Evolutionary conservation across 2,888 invertebrate genomes (phyloP), one percentile per base, ranked within the genome.

Genomic region (Drosophila atripex): DNA sequence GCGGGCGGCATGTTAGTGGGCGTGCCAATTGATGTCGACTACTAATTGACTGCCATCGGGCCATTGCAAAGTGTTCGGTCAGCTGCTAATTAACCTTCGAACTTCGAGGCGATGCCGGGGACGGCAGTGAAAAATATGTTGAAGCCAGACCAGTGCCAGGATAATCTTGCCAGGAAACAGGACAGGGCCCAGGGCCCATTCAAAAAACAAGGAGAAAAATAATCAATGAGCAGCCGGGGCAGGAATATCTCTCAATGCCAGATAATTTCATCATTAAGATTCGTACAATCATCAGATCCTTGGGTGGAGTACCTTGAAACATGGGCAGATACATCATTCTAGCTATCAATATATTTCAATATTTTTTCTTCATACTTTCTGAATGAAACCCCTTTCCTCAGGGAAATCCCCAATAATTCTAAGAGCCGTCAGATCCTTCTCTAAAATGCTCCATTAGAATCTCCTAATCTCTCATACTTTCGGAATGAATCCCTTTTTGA

Each of bases 21-120:
- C 65, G 64, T 64, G 65, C 23, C 66, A 38, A 65, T 70, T 63
- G 58, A 68, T 68, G 70, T 46, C 73, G 41, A 69, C 72, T 80
- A 69, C 72, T 80, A 78, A 80, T 78, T 78, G 76, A 32, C 66
- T 68, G 52, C 39, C 51, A 32, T 64, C 65, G 23, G 38, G 49
- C 56, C 18, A 45, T 30, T 51, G 12, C 49, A 14, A 30, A 49
- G 30, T 18, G 45, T 45, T 64, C 51, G 65, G 65, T 64, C 64
- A 64, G 11, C 65, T 64, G 64, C 64, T 52, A 64, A 64, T 64
- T 64, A 64, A 64, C 45, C 64, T 52, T 64, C 45, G 18, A 64
- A 45, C 63, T 7, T 35, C 28, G 8, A 35, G 39, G 18, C 16
- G 53, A 39, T 41, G 30, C 45, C 50, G n/a, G 64, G 45, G 23